Conservation (phyloP, 2,113 vertebrate genomes). For the Oncorhynchus gorbuscha region DNA sequence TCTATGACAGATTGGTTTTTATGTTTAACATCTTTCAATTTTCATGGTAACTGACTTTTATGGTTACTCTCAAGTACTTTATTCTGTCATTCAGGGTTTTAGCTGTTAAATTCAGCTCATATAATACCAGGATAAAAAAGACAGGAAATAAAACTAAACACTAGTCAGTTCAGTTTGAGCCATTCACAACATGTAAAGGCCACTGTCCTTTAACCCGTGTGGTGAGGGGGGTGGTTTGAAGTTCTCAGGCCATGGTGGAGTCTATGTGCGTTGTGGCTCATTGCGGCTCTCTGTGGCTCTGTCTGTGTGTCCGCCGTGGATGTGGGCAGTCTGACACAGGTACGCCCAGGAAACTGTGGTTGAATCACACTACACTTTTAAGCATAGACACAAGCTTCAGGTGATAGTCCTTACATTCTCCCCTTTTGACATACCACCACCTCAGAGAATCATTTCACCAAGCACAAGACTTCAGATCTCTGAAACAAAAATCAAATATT, state of each 20-base stretch:
- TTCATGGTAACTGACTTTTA: neutral
- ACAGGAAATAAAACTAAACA: neutral
- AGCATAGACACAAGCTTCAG: neutral
- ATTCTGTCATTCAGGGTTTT: neutral
- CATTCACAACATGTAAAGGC: neutral
- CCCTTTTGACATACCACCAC: neutral
- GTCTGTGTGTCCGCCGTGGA: conserved; percentile 21
- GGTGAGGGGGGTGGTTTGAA: conserved; percentile 7
- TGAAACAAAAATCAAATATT: neutral
- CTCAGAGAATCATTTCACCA: neutral
- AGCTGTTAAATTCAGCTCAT: neutral
- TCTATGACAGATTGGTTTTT: neutral
- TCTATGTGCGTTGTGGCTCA: conserved; percentile 39
- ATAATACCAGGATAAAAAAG: neutral
- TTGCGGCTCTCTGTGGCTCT: conserved; percentile 9
- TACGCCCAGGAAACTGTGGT: conserved; percentile 60
- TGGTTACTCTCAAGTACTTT: neutral
- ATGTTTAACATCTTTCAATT: neutral
- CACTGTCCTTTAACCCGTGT: conserved; percentile 65
- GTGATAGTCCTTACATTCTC: too few relatives aligned
- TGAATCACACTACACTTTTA: conserved; percentile 1
- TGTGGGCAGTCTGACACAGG: conserved; percentile 42
- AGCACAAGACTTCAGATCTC: neutral
- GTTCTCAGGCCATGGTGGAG: conserved; percentile 19
- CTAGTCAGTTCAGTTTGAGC: neutral